Evolutionary conservation across 2,888 invertebrate species (phyloP).

Genomic region (Abrostola tripartita): DNA sequence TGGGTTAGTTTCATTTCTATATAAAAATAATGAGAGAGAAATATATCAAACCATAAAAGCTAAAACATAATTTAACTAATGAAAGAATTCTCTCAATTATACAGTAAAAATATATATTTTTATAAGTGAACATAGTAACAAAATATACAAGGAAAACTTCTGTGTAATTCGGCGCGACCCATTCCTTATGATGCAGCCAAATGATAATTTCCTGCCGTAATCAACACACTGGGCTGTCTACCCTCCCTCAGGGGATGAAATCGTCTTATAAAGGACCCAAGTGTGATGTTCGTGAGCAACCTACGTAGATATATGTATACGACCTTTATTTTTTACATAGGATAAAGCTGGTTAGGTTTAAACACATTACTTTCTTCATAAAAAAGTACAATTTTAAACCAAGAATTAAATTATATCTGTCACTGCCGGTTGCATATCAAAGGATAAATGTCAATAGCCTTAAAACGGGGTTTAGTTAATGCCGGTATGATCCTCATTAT

Average conservation of each 20-base stretch:
- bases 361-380: not conserved
- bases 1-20: too few relatives aligned
- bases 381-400: too few relatives aligned
- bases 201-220: slow-evolving; percentile 46
- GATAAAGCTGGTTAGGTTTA: not conserved
- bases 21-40: too few relatives aligned
- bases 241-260: slow-evolving; percentile 9
- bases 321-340: not conserved
- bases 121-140: not conserved
- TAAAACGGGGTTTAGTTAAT: too few relatives aligned
- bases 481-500: too few relatives aligned
- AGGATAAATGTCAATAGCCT: too few relatives aligned
- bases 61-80: too few relatives aligned
- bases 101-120: not conserved
- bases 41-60: too few relatives aligned
- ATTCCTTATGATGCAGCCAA: slow-evolving; percentile 40
- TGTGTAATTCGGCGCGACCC: slow-evolving; percentile 13
- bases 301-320: not conserved
- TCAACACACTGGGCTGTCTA: slow-evolving; percentile 27
- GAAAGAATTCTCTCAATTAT: too few relatives aligned
- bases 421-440: too few relatives aligned
- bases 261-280: not conserved
- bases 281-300: not conserved
- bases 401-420: too few relatives aligned
- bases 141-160: slow-evolving; percentile 16